phyloP scores from a whole-genome alignment of 2,113 vertebrate species.

The Phalacrocorax brasilianus region DNA sequence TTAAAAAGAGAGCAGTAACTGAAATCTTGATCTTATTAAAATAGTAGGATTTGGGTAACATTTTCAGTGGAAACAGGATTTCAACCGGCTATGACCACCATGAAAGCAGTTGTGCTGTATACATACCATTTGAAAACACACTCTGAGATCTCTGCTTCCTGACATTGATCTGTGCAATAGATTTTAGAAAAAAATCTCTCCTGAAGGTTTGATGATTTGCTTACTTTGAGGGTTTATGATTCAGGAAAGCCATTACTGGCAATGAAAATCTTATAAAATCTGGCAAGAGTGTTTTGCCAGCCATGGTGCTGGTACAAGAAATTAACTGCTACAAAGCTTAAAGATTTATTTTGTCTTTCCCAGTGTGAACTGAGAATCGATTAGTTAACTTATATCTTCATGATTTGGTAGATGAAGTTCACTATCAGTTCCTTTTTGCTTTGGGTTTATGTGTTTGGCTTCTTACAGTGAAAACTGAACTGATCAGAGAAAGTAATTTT shows the following conservation, averaged over 20 bases:
- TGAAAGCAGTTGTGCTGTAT: neutral
- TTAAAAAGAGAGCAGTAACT: neutral
- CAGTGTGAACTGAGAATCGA: neutral
- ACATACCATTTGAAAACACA: neutral
- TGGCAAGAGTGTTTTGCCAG: neutral
- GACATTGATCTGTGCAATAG: neutral
- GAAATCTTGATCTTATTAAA: neutral
- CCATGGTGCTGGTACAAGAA: neutral
- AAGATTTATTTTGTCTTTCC: neutral
- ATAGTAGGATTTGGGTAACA: neutral
- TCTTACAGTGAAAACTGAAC: neutral
- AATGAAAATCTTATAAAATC: neutral
- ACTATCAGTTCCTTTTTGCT: neutral
- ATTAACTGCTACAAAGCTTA: neutral
- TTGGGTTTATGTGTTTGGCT: neutral
- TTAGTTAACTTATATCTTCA: neutral
- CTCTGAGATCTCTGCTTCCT: neutral
- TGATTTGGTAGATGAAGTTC: neutral
- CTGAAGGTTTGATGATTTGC: neutral
- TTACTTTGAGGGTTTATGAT: neutral
- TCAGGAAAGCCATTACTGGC: neutral
- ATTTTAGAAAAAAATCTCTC: neutral
- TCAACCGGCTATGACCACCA: neutral
- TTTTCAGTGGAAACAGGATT: neutral
- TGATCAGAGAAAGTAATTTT: neutral